A percentile compares a stretch with the other conserved stretches of the same genome.
Conservation (phyloP, 1,140 invertebrate species). For the Conus betulinus region DNA sequence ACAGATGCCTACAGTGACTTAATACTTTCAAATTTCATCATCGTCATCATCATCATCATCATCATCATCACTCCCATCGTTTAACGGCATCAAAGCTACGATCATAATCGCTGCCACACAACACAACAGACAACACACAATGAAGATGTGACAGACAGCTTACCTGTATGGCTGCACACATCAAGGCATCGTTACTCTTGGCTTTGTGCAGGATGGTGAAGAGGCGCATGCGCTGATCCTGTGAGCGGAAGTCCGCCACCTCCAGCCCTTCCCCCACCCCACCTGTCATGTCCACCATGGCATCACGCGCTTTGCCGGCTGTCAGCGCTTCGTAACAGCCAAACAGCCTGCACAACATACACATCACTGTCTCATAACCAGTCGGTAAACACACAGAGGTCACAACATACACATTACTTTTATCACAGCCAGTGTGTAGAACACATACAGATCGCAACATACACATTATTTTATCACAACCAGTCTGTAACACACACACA, state of each 20-base stretch:
- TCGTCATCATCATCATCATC: no score
- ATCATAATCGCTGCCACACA: no score
- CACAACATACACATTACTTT: no score
- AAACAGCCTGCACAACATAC: constrained; percentile 60
- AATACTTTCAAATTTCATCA: neutral
- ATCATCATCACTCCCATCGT: neutral
- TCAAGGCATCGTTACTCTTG: constrained; percentile 74
- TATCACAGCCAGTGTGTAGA: no score
- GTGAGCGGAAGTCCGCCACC: constrained; percentile 57
- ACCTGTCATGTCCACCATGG: constrained; percentile 72
- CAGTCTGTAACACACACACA: no score
- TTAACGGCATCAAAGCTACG: no score
- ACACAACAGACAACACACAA: no score
- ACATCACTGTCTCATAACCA: neutral
- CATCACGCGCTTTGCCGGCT: constrained; percentile 68
- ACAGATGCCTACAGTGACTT: no score
- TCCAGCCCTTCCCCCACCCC: constrained; percentile 64
- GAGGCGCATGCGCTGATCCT: constrained; percentile 65
- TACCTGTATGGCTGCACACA: constrained; percentile 77
- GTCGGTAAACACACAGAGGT: no score
- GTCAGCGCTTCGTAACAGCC: constrained; percentile 70
- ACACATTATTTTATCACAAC: no score
- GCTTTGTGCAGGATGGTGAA: constrained; percentile 75
- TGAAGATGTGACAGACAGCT: neutral
- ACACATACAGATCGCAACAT: no score